These are phyloP conservation scores for Gadus macrocephalus DNA, from an alignment of 2,113 vertebrate species.

Conservation along the genomic window DNA sequence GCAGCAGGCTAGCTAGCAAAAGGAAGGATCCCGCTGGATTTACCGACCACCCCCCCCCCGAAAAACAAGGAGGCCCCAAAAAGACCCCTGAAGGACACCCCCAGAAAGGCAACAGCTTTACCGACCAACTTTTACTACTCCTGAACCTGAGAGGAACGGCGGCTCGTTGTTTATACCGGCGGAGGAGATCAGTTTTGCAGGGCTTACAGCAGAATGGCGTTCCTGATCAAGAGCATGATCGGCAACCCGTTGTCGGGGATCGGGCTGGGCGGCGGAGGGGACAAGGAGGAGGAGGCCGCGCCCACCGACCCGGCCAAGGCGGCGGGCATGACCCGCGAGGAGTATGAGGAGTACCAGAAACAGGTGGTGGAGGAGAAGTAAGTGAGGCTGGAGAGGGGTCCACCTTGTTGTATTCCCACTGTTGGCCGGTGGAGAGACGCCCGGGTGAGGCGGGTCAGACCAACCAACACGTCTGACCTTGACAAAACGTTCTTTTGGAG, in stretches of 20 bases:
- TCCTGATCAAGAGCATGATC: constrained; percentile 93
- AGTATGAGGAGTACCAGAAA: constrained; percentile 96
- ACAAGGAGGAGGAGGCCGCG: constrained; percentile 82
- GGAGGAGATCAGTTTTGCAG: too few relatives aligned
- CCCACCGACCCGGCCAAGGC: constrained; percentile 86
- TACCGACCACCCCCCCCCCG: constrained; percentile 22
- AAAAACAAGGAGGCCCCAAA: neutral
- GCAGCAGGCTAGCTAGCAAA: constrained; percentile 63
- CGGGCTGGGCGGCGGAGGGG: constrained; percentile 84
- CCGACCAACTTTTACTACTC: neutral
- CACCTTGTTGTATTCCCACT: constrained; percentile 19
- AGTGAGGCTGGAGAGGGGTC: constrained; percentile 66
- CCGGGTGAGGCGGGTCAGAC: constrained; percentile 19
- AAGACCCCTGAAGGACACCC: constrained; percentile 27
- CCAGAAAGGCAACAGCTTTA: constrained; percentile 21
- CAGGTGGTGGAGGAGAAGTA: constrained; percentile 97
- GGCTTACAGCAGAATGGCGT: constrained; percentile 76
- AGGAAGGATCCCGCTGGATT: constrained; percentile 41
- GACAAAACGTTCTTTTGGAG: constrained; percentile 10
- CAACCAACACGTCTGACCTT: constrained; percentile 51
- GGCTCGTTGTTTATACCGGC: neutral
- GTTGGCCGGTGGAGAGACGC: neutral
- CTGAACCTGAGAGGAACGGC: too few relatives aligned
- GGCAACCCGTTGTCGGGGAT: constrained; percentile 90
- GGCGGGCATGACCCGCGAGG: constrained; percentile 92